Base-by-base conservation (phyloP, 2,797 vertebrate genomes). In the Tragopan temminckii region DNA sequence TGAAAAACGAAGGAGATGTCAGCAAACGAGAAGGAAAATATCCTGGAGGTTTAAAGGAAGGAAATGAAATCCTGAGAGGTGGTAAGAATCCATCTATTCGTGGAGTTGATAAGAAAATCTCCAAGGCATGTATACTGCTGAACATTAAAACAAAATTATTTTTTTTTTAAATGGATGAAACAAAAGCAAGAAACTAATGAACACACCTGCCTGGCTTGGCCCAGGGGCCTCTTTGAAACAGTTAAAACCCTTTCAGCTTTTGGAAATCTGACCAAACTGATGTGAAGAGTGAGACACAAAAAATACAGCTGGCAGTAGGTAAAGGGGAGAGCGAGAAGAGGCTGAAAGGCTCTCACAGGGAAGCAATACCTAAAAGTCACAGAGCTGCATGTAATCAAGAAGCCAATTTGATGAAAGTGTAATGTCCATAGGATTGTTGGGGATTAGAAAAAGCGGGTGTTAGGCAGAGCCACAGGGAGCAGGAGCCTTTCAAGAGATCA, bases 1-100 rank as follows among this genome's bases (percentile, higher is more conserved):
- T 80, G 78, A 80, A 92, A 85, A 96, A 93, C 89, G 90, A 92
- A 94, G 80, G 57, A 82, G 42, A 53, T 80, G 86, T 77, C 90
- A 96, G 86, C 92, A 95, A 91, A 91, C 46, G 75, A 94, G 72
- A 59, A 87, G 62, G 80, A 93, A 95, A 94, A 96, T 88, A 94
- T 74, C 93, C 93, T 85, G 66, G 76, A 90, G 93, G 80, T 93
- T 89, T 89, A 77, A 90, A 83, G 66, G 94, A 95, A 95, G 88
- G 83, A 94, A 82, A 80, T 78, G 6, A 90, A 94, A 83, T 77
- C 66, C 72, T 85, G 64, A 71, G 85, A 80, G 79, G 71, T 16
- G 61, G 53, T 71, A 82, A 74, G 81, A 94, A 77, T 46, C 50
- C 42, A 67, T 85, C 69, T 89, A 85, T 82, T 90, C 53, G 43